Conservation (phyloP, 2,113 vertebrate genomes). For the Cathartes aura region DNA sequence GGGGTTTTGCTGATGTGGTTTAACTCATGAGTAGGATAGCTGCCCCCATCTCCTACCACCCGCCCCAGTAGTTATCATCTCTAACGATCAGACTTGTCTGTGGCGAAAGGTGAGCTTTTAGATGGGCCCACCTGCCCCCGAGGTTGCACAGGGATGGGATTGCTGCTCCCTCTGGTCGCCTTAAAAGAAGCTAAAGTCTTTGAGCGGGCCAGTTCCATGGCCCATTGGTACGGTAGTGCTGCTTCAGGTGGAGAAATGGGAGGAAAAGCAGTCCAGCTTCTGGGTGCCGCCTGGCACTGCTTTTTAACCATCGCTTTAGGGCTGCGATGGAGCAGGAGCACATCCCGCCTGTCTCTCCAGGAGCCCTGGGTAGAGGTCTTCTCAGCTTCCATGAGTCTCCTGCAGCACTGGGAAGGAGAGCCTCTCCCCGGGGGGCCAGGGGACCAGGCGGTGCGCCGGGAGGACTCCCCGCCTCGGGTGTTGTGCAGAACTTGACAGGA, state of each 20-base stretch:
- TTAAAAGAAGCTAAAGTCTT: neutral
- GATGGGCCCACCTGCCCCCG: neutral
- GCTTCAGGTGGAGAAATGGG: neutral
- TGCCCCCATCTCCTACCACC: neutral
- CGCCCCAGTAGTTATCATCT: fast-evolving
- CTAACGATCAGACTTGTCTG: neutral
- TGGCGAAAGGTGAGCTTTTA: fast-evolving
- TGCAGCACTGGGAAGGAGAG: neutral
- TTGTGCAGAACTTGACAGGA: neutral
- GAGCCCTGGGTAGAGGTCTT: neutral
- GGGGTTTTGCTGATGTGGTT: too few relatives aligned
- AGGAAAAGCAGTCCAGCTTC: neutral
- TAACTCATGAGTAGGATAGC: too few relatives aligned
- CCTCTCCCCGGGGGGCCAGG: neutral
- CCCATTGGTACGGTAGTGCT: fast-evolving
- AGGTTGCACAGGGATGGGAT: too few relatives aligned
- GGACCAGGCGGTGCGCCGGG: fast-evolving
- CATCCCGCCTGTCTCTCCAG: neutral
- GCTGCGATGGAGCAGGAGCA: fast-evolving
- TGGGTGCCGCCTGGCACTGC: neutral
- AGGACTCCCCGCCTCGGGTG: neutral
- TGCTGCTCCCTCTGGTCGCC: fast-evolving
- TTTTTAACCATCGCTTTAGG: fast-evolving
- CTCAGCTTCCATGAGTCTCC: fast-evolving
- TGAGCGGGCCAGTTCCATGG: fast-evolving